These are phyloP conservation scores for Drosophila tropicalis DNA, from an alignment of 1,140 invertebrate genomes.

Conservation along the genomic window DNA sequence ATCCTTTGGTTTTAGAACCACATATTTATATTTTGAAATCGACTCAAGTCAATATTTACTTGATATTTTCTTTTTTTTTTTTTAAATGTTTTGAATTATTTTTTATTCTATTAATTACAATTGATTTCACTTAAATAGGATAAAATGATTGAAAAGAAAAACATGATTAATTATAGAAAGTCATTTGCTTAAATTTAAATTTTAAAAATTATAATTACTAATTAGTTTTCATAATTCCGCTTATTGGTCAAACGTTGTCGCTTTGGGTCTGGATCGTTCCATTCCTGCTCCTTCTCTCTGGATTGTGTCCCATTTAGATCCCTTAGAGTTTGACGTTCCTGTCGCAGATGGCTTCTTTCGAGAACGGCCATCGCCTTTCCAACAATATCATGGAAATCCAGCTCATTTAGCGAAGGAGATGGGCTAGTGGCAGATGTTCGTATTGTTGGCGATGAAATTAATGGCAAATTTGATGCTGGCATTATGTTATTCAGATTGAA, in stretches of 20 bases:
- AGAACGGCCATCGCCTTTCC: slow-evolving; percentile 33
- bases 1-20: no score
- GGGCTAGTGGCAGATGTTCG: background rate
- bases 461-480: background rate
- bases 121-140: no score
- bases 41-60: no score
- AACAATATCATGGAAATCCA: slow-evolving; percentile 38
- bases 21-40: no score
- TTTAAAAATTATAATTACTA: background rate
- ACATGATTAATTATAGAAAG: background rate
- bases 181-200: no score
- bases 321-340: slow-evolving; percentile 27
- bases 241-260: background rate
- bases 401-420: background rate
- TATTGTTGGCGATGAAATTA: no score
- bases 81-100: no score
- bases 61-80: no score
- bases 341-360: slow-evolving; percentile 9
- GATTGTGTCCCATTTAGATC: slow-evolving; percentile 27
- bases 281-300: background rate
- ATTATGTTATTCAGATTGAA: background rate
- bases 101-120: no score
- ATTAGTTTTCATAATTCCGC: background rate
- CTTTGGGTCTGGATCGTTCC: background rate
- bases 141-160: background rate